Evolutionary conservation across 2,113 vertebrate species (phyloP), one percentile per base, ranked within the genome.

Genomic region (Azemiops feae): DNA sequence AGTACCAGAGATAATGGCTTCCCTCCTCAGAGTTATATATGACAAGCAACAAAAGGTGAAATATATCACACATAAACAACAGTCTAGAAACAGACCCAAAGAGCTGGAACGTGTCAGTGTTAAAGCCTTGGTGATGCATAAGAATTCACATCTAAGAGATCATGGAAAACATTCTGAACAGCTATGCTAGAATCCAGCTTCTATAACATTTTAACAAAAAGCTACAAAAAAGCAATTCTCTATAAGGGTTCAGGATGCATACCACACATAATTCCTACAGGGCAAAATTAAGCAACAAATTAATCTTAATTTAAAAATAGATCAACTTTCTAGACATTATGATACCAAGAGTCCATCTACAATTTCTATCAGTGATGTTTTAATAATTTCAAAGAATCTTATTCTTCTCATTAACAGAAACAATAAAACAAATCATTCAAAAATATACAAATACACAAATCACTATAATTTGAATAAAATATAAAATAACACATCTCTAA

Each of bases 131-230:
- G 74, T 47, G 11, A 45, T 43, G 45, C 60, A 55, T 53, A 64
- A 45, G 53, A 89, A 90, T 43, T 86, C 27, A 39, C 23, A 86
- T 53, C 92, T 90, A 86, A 64, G 30, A 30, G 74, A 86, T 57
- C 57, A 86, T 87, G 92, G 88, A 90, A 90, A 93, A 93, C 45
- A 93, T 93, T 57, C 81, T 87, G n/a, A 90, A 90, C 39, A 93
- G 52, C n/a, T 74, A 93, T 85, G 43, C 52, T 39, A 50, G 22
- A 45, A 89, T 87, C 69, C 54, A 60, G 54, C 45, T 60, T 86
- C 39, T n/a, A 43, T 43, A 55, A 52, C 74, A 90, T 74, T 47
- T 93, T 93, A 90, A 93, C 43, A 16, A 87, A 87, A 34, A 34
- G 27, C 53, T 85, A 53, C 88, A 50, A 30, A 89, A 88, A 92